Base-by-base conservation (phyloP, 2,888 invertebrate species). In the Camptogramma bilineatum region DNA sequence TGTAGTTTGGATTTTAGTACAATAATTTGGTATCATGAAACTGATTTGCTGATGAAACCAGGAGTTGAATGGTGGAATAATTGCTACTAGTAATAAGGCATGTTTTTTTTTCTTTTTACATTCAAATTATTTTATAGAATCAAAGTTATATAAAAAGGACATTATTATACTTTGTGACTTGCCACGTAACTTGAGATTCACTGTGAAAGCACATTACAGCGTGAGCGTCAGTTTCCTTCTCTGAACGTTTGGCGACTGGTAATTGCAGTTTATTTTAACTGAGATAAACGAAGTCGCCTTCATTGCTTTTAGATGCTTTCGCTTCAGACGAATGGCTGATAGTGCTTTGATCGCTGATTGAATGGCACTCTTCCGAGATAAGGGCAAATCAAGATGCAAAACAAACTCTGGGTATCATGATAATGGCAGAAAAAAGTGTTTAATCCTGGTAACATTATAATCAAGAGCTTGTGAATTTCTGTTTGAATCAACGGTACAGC, bases 231-330 rank as follows among this genome's bases (percentile, higher is more conserved):
- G 79, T 80, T 88, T 90, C 85, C 87, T 87, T 85, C 85, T 86
- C 69, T 75, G 77, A 85, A 85, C 87, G 85, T 84, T 89, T 83
- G 81, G 84, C 78, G 83, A 81, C 82, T 85, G 79, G 85, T 90
- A 89, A 91, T 90, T 90, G 86, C 89, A 84, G 84, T 88, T 88
- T 86, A 87, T 85, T 85, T 85, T 85, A 84, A 86, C 84, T 83
- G 78, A 84, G 84, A 87, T 87, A 86, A 86, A 85, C 79, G 82
- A 71, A 78, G 82, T 83, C 73, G 75, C 21, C 71, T 72, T 72
- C 74, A 75, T 75, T 73, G 73, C 63, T 73, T 72, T 72, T 62
- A 68, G 73, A 71, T 78, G 72, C 75, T 75, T 72, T 68, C 60
- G 56, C 72, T 72, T 74, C 61, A 62, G 64, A 70, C 59, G 58